phyloP scores from a whole-genome alignment of 1,140 invertebrate species.

The Wasmannia auropunctata region DNA sequence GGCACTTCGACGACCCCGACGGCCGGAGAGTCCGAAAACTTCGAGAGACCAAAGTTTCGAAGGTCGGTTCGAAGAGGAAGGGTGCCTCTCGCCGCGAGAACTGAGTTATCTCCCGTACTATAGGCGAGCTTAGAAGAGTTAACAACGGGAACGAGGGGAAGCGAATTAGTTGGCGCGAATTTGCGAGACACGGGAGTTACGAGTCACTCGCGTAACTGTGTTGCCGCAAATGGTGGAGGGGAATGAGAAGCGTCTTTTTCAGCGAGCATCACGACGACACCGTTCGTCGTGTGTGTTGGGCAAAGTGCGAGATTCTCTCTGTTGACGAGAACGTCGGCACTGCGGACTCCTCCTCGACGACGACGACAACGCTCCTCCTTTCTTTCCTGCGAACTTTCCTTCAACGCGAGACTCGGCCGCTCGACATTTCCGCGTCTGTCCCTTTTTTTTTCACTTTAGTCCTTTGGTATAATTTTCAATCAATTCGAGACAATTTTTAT shows the following conservation, averaged over 20 bases:
- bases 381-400: slow-evolving; percentile 8
- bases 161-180: slow-evolving; percentile 15
- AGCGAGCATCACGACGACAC: background rate
- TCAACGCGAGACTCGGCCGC: background rate
- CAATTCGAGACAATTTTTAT: no score
- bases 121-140: background rate
- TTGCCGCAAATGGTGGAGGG: background rate
- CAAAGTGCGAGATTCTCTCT: background rate
- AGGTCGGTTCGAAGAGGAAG: no score
- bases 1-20: background rate
- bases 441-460: no score
- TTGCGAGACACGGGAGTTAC: slow-evolving; percentile 21
- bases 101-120: background rate
- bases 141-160: background rate
- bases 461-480: no score
- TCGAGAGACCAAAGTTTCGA: background rate
- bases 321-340: background rate
- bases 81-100: background rate
- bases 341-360: background rate
- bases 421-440: background rate
- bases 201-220: slow-evolving; percentile 11
- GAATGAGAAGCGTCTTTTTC: background rate
- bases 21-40: slow-evolving; percentile 26
- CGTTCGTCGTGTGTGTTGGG: slow-evolving; percentile 1
- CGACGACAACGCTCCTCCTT: background rate